Percentiles rank a stretch among this genome's conserved stretches.
Conservation (phyloP, 2,113 vertebrate species). For the Colistium nudipinnis region DNA sequence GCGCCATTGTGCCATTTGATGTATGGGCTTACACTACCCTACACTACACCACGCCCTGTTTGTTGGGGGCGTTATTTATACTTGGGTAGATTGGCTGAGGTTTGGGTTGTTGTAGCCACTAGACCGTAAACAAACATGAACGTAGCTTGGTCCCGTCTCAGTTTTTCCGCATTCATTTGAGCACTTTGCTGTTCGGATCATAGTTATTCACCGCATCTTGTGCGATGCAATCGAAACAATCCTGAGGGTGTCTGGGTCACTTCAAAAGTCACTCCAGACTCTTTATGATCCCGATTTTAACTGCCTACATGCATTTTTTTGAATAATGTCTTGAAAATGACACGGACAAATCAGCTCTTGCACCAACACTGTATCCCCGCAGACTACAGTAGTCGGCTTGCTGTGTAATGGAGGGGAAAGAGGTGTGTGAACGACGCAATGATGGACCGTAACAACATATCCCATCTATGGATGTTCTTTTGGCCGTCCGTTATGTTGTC, state of each 20-base stretch:
- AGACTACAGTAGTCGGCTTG: slow-evolving; percentile 6
- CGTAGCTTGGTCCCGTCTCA: background rate
- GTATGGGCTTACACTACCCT: no score
- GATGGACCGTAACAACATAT: slow-evolving; percentile 3
- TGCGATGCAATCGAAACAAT: background rate
- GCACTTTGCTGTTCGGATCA: background rate
- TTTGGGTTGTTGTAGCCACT: background rate
- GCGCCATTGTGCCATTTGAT: background rate
- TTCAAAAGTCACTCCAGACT: background rate
- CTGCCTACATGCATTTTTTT: no score
- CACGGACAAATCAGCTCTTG: slow-evolving; percentile 2
- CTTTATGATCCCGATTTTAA: background rate
- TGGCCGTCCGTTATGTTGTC: background rate
- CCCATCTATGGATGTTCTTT: slow-evolving; percentile 18
- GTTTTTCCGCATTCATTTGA: background rate
- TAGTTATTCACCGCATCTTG: background rate
- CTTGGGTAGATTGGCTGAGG: background rate
- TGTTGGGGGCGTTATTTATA: no score
- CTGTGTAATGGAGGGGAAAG: slow-evolving; percentile 22
- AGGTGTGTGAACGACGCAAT: slow-evolving; percentile 12
- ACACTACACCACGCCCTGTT: no score
- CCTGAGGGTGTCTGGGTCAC: background rate
- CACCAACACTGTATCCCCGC: background rate
- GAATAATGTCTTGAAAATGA: background rate
- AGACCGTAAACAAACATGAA: background rate